Base-by-base conservation (phyloP, 2,113 vertebrate species). In the Catharus bicknelli region DNA sequence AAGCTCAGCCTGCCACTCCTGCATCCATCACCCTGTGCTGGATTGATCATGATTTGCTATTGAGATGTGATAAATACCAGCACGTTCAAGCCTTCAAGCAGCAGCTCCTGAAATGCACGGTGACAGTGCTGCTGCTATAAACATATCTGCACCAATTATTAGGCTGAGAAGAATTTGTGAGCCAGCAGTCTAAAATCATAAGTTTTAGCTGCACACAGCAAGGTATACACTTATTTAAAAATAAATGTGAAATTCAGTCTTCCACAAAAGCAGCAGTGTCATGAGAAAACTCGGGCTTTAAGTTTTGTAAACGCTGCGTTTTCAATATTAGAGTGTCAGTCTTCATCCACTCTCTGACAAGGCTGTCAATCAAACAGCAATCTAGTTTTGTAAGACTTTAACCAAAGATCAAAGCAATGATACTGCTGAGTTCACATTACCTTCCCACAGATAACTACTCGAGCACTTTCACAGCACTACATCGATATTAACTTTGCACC, bases 341-440 rank as follows among this genome's bases (percentile, higher is more conserved):
- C 97, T 98, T 98, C 98, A 98, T 98, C 97, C 97, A 97, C 86
- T 95, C 94, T 95, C 94, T 97, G 97, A 97, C 97, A 98, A 95
- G 92, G 87, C 45, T 98, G 97, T 97, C 97, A 98, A 89, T 98
- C 97, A 98, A 96, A 94, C 61, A 83, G 94, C 95, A 98, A 97
- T 97, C 95, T 96, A 96, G 95, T 97, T 97, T 97, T 95, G 87
- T 95, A 85, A 96, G 96, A 97, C 93, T 96, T 97, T 95, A 97
- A 97, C 96, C 97, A 95, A 97, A 96, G 94, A 97, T 96, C 97
- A 97, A 97, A 97, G 96, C 94, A 95, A 96, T 97, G 97, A 98
- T 98, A 97, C 94, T 98, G 97, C 97, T 98, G 97, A 97, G 96
- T 95, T 97, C 95, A 97, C 96, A 96, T 86, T 97, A 97, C 96